These are phyloP conservation scores for Hydriomena furcata DNA, from an alignment of 2,888 invertebrate species.

Conservation along the genomic window DNA sequence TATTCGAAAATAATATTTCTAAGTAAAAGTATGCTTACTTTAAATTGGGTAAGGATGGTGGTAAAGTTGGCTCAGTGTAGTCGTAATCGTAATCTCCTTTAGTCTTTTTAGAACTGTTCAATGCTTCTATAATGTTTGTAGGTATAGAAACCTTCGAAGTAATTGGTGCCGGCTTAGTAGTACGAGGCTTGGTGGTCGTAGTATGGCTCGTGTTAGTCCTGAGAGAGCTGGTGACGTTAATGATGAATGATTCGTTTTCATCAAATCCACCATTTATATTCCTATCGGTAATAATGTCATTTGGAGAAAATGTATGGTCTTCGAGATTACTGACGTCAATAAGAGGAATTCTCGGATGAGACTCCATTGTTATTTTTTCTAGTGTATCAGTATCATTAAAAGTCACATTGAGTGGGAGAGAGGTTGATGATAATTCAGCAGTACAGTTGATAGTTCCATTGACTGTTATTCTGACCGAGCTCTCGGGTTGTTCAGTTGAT, in stretches of 20 bases:
- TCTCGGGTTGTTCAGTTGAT: slow-evolving; percentile 63
- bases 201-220: slow-evolving; percentile 66
- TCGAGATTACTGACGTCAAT: slow-evolving; percentile 53
- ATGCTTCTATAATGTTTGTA: slow-evolving; percentile 60
- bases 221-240: slow-evolving; percentile 83
- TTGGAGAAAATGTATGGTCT: slow-evolving; percentile 61
- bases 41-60: slow-evolving; percentile 92
- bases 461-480: slow-evolving; percentile 64
- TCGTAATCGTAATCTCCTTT: slow-evolving; percentile 87
- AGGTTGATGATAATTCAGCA: slow-evolving; percentile 70
- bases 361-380: slow-evolving; percentile 50
- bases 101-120: slow-evolving; percentile 80
- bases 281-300: slow-evolving; percentile 71
- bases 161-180: slow-evolving; percentile 22
- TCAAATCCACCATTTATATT: slow-evolving; percentile 60
- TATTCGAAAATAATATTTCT: background rate
- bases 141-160: slow-evolving; percentile 58
- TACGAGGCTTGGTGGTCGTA: slow-evolving; percentile 43
- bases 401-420: slow-evolving; percentile 57
- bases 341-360: slow-evolving; percentile 57
- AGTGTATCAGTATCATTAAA: slow-evolving; percentile 53
- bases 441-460: slow-evolving; percentile 78
- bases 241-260: slow-evolving; percentile 80
- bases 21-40: slow-evolving; percentile 73
- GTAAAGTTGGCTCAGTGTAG: slow-evolving; percentile 88